Evolutionary conservation across 1,140 invertebrate genomes (phyloP), one percentile per base, ranked within the genome.

Genomic region (Fopius arisanus): DNA sequence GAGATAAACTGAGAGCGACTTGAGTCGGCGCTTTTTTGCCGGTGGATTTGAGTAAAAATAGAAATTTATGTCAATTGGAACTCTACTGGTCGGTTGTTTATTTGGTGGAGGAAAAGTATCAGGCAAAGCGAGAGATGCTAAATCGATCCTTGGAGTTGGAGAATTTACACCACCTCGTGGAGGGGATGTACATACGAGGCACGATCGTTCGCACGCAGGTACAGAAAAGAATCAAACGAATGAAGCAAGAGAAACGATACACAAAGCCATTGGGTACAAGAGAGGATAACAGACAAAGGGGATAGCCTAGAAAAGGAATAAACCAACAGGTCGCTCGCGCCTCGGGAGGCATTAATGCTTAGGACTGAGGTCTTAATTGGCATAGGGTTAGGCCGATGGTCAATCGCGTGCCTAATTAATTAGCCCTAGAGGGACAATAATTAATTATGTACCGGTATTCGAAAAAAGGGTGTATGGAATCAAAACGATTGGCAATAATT

Each of bases 341-440:
- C 65, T 65, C 37, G 40, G 37, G 67, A 66, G 48, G 40, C 73
- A 67, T 70, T 70, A 71, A 67, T 33, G 54, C 54, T 72, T 31
- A 67, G 71, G 79, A 62, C 81, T 82, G 82, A 85, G 74, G 70
- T 83, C 84, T 86, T 83, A 86, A 87, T 87, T 87, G 84, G 79
- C 80, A 73, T 48, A 43, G 72, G 80, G 77, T 48, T 19, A 71
- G 28, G 28, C 26, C 41, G 66, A 31, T 69, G 51, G 78, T 73
- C 75, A 77, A 81, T 83, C 84, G 80, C 76, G 80, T 81, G 84
- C 82, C 83, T 86, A 86, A 86, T 86, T 87, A 87, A 87, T 87
- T 83, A 83, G 79, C 76, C 74, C 77, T 40, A 69, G 75, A 65
- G 33, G 78, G 78, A 80, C 80, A 84, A 83, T 82, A 80, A 84